These are phyloP conservation scores for Lithophane socia DNA, from an alignment of 2,888 invertebrate species.

Conservation along the genomic window DNA sequence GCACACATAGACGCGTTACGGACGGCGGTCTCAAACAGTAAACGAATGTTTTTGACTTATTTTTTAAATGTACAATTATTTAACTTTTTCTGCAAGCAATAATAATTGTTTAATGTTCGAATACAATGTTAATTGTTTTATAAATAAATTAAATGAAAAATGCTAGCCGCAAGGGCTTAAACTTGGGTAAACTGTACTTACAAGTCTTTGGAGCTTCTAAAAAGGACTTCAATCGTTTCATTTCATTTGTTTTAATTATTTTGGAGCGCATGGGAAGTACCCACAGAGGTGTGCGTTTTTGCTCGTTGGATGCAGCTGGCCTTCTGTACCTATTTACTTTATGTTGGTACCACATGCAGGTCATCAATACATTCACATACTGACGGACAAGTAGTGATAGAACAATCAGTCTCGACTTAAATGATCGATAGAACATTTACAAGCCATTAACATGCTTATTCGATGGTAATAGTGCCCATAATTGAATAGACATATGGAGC, in stretches of 20 bases:
- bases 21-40: neutral
- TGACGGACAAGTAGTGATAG: conserved; percentile 29
- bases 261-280: neutral
- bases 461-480: conserved; percentile 37
- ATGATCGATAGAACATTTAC: conserved; percentile 41
- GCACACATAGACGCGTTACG: neutral
- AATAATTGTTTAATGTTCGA: neutral
- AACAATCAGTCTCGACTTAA: conserved; percentile 33
- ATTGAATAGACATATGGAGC: conserved; percentile 55
- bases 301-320: rapidly evolving
- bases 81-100: neutral
- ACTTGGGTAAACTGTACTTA: neutral
- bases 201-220: neutral
- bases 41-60: neutral
- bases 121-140: neutral
- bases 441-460: conserved; percentile 47
- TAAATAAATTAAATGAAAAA: neutral
- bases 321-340: neutral
- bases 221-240: neutral
- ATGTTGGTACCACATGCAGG: conserved; percentile 2
- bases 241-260: neutral
- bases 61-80: neutral
- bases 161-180: neutral
- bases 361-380: conserved; percentile 45
- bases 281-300: neutral